Evolutionary conservation across 2,113 vertebrate genomes (phyloP), one percentile per base, ranked within the genome.

Genomic region (Fregetta grallaria): DNA sequence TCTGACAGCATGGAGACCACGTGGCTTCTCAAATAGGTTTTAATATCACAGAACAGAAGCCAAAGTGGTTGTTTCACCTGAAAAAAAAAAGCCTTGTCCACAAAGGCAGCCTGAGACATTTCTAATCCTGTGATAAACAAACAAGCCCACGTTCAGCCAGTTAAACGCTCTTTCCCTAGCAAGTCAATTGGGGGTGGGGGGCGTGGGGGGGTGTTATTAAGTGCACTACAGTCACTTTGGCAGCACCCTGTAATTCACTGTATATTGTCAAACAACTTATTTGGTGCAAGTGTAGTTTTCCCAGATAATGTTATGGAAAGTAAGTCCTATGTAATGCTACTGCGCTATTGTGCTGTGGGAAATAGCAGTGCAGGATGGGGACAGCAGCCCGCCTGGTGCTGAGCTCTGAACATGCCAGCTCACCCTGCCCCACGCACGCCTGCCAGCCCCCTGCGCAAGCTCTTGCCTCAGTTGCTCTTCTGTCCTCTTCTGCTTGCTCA

Each of bases 271-370:
- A 66, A 58, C 42, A 58, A 15, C 20, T 73, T 11, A 9, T 4
- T 49, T 59, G 73, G 26, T 67, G 29, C 56, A 38, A 77, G 68
- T 16, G 17, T 5, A 10, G 32, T 38, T 74, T 80, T 77, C 50
- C 72, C 63, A 59, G 72, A 4, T 49, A 70, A 58, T 0, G 0
- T 11, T 29, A 22, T 0, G 3, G 52, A 27, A 36, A 49, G n/a
- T 20, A 55, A 55, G 61, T 36, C 72, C 55, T 52, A 4, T 1
- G 5, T 38, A 67, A 34, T 1, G 16, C 22, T 81, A 13, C 53
- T 22, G 38, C n/a, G 14, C 13, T 5, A 1, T 0, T 6, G 20
- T 47, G 47, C 85, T 66, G 56, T 88, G 55, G 82, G 95, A 95
- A 90, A 73, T 21, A 5, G 30, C 63, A 72, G 62, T 0, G 1